Evolutionary conservation across 2,113 vertebrate genomes (phyloP), one percentile per base, ranked within the genome.

Genomic region (Physeter macrocephalus): DNA sequence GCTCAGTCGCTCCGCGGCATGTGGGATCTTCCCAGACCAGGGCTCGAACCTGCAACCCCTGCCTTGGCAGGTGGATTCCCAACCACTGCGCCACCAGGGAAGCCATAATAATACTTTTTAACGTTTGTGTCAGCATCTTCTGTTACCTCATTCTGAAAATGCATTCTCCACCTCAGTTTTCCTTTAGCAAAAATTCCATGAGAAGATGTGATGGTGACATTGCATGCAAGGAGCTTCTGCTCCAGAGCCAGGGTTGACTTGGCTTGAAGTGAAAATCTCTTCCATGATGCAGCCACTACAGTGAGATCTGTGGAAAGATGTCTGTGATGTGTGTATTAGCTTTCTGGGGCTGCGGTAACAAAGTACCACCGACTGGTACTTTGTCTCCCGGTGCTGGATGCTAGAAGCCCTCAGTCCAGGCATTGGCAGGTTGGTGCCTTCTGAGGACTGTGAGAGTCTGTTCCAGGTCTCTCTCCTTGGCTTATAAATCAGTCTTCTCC

Each of bases 261-360:
- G 6, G 36, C 75, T 27, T 52, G 61, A 59, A 49, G 36, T 31
- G 9, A 11, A 54, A 67, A 86, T n/a, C 49, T 74, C 5, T 72
- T 59, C 17, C 0, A 7, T 23, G 15, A 1, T 1, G 61, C 2
- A 52, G 21, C 21, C 36, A 1, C 80, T 84, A 69, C 15, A 88
- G 69, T 36, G 21, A 95, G 62, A 5, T 34, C 17, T 20, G 0
- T 34, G 36, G 84, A 78, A 43, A 59, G 43, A 29, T 2, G 1
- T 54, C 77, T 23, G 0, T 14, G 21, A 10, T 14, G 23, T n/a
- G 21, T 23, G 6, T 49, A 0, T 27, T 15, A 2, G 17, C 43
- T 78, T 88, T 18, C 36, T 72, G 57, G 52, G 8, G 88, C 41
- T 27, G 39, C 2, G 11, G 20, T 67, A 15, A 10, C 23, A 36